Evolutionary conservation across 35 echinoderm and acorn worm species (phyloP).

Genomic region (Amphiura filiformis): DNA sequence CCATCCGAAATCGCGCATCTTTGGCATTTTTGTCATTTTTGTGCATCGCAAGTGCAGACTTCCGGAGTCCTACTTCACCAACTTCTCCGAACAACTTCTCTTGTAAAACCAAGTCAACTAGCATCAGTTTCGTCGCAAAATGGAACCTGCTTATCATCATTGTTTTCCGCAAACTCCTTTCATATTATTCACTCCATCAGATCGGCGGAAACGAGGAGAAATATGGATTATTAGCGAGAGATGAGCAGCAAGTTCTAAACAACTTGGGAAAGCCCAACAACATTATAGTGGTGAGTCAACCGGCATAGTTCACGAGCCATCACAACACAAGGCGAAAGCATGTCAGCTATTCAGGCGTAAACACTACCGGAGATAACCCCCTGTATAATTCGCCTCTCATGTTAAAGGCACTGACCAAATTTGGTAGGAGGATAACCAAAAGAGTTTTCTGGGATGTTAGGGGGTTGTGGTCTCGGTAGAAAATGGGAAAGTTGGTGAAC

Average conservation of each 20-base stretch:
- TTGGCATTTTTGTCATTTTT: slow-evolving; percentile 99
- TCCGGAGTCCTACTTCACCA: slow-evolving; percentile 80
- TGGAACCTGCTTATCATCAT: not conserved
- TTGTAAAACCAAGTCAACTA: not conserved
- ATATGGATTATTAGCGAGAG: not conserved
- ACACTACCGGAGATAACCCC: not conserved
- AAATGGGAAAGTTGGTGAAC: not conserved
- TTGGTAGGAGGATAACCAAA: not conserved
- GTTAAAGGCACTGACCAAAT: not conserved
- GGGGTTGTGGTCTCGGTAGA: not conserved
- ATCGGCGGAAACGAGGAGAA: not conserved
- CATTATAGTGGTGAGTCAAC: slow-evolving; percentile 11
- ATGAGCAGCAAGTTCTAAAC: not conserved
- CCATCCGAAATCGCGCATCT: slow-evolving; percentile 86
- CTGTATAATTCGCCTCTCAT: not conserved
- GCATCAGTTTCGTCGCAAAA: not conserved
- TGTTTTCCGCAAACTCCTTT: not conserved
- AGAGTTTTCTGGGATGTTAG: not conserved
- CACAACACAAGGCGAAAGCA: slow-evolving; percentile 29
- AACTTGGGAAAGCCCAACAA: slow-evolving; percentile 10
- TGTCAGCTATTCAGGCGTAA: slow-evolving; percentile 31
- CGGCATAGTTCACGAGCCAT: slow-evolving; percentile 40
- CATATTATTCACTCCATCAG: not conserved
- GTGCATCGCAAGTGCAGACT: slow-evolving; percentile 74
- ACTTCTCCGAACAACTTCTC: slow-evolving; percentile 20